Evolutionary conservation across 2,797 vertebrate genomes (phyloP), one percentile per base, ranked within the genome.

Genomic region (Clarias platycephalus): DNA sequence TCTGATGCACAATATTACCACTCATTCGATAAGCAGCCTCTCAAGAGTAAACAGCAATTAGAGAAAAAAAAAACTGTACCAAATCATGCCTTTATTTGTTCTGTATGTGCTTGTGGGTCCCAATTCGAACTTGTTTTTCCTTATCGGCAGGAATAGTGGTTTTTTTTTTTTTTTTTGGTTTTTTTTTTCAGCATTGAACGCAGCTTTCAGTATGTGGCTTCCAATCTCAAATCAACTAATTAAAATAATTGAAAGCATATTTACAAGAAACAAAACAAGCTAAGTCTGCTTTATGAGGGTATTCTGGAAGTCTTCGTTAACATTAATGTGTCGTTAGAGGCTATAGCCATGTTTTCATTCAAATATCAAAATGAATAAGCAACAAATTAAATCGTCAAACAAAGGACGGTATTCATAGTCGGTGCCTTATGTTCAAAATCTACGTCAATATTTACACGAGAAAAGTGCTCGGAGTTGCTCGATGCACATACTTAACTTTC

Each of bases 1-100:
- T 88, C 82, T 85, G 86, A 88, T 88, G 87, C 80, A 80, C 89
- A 91, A 91, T 91, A 91, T 90, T 91, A 90, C 89, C 88, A 37
- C 83, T 92, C 91, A 88, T 90, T 90, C 64, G 72, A 88, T 88
- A 88, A 87, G 77, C 85, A 86, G 88, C 92, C 86, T 89, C 86
- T 87, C 83, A 76, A 82, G 84, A 85, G 84, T 87, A 87, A 90
- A 90, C 84, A 86, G 80, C 83, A 90, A 90, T 90, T 86, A 88
- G 82, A 88, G 86, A 34, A 76, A 75, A 75, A 70, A 53, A 84
- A 84, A 84, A 83, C 60, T 80, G 68, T 82, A 86, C 80, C 75
- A 83, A 86, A 85, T 82, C 76, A 78, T 81, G 86, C 58, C 62
- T 80, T 88, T 83, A 78, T 87, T 85, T 67, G 24, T 71, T 70